These are phyloP conservation scores for Tychaedon coryphoeus DNA, from an alignment of 2,113 vertebrate species.

Conservation along the genomic window DNA sequence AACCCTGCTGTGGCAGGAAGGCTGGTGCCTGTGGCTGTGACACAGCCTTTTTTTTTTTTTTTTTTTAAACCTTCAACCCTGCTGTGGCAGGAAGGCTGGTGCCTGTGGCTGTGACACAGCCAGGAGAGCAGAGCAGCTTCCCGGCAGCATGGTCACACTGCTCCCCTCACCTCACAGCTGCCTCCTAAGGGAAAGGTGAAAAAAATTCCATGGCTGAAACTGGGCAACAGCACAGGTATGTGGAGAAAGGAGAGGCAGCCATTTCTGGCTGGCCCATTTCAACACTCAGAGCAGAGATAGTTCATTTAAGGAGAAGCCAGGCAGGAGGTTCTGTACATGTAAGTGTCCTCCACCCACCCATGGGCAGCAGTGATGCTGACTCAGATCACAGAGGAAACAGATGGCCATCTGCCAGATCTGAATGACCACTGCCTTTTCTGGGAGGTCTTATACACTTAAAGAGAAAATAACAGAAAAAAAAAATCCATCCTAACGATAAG, in stretches of 20 bases:
- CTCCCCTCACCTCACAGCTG: not conserved
- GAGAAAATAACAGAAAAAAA: not conserved
- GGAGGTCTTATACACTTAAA: not conserved
- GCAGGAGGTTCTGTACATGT: fast-evolving
- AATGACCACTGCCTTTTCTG: not conserved
- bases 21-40: not conserved
- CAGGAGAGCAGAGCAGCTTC: not conserved
- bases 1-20: not conserved
- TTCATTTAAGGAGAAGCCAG: not conserved
- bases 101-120: not conserved
- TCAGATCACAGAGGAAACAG: not conserved
- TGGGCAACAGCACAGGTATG: fast-evolving
- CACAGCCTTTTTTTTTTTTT: not conserved
- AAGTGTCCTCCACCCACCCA: not conserved
- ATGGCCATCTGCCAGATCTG: not conserved
- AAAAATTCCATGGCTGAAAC: not conserved
- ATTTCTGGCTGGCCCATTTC: not conserved
- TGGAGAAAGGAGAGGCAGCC: not conserved
- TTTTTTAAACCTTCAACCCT: not conserved
- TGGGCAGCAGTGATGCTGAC: not conserved
- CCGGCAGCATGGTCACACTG: not conserved
- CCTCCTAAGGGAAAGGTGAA: not conserved
- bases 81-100: not conserved
- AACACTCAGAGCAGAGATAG: not conserved
- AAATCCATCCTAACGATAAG: not conserved